Percentiles rank a stretch among this genome's conserved stretches.
Evolutionary conservation across 2,888 invertebrate species (phyloP).

Genomic region (Agrilus cyanescens): DNA sequence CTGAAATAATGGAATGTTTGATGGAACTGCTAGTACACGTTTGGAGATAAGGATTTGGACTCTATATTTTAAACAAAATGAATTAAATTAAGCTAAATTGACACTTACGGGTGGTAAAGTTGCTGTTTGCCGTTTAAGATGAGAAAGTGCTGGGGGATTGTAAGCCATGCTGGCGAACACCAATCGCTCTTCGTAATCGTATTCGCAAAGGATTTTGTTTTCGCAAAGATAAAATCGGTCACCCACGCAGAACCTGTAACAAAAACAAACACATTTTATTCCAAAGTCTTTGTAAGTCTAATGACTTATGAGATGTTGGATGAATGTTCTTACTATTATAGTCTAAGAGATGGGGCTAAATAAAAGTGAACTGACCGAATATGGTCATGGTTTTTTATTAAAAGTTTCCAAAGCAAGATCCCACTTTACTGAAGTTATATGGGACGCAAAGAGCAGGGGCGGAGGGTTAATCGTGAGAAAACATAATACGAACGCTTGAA

Average conservation of each 20-base stretch:
- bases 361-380: no score
- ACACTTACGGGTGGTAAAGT: constrained; percentile 49
- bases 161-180: constrained; percentile 83
- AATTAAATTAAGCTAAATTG: background rate
- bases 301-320: no score
- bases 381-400: no score
- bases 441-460: no score
- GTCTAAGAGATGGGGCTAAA: no score
- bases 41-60: background rate
- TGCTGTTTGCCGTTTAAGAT: constrained; percentile 59
- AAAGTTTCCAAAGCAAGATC: no score
- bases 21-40: constrained; percentile 6
- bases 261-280: constrained; percentile 14
- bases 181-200: constrained; percentile 85
- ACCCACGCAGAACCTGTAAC: constrained; percentile 82
- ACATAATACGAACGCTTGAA: no score
- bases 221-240: constrained; percentile 88
- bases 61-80: background rate
- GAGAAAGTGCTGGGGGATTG: constrained; percentile 70
- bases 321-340: no score
- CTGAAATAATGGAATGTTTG: constrained; percentile 23
- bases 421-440: no score
- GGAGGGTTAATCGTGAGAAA: no score
- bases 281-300: no score
- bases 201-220: constrained; percentile 89